Evolutionary conservation across 2,888 invertebrate genomes (phyloP), one percentile per base, ranked within the genome.

Genomic region (Cantharis nigra): DNA sequence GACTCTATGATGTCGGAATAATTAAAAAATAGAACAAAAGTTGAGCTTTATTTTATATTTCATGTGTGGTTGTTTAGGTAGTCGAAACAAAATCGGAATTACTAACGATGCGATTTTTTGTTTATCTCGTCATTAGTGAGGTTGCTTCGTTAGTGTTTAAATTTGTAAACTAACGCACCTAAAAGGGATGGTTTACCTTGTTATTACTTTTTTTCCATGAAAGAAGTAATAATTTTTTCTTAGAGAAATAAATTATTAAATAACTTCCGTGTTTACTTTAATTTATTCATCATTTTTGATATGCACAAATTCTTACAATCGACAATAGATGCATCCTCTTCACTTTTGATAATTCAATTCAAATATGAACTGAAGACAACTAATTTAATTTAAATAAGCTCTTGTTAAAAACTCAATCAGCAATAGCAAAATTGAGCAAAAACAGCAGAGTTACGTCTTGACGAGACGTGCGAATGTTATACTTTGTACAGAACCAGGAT

Each of bases 111-210:
- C 14, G 74, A 74, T 67, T 74, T 74, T 74, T 74, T 74, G 74
- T 69, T 69, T 63, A 69, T 69, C 74, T 69, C 74, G 30, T 74
- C 74, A 63, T 74, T 74, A 74, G 74, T 69, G 69, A 69, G 69
- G 74, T 74, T 69, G 74, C 74, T 74, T 74, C 74, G 74, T 74
- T 74, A 74, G 63, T 69, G 74, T 74, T 74, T 74, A 74, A 74
- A 74, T 74, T 74, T 74, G 69, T 74, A 74, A 74, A 74, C 74
- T 69, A 74, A 74, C 74, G 69, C 74, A 74, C 74, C 74, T 74
- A 74, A 14, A 63, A 18, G 26, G 69, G 16, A 67, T 49, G 49
- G 49, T 49, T 49, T 49, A 49, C 49, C 49, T 49, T 49, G 49
- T 49, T 49, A 67, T 67, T 67, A 67, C 20, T 67, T 13, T 67